Percentiles rank a stretch among this genome's conserved stretches.
Evolutionary conservation across 1,140 invertebrate species (phyloP).

Genomic region (Arion vulgaris): DNA sequence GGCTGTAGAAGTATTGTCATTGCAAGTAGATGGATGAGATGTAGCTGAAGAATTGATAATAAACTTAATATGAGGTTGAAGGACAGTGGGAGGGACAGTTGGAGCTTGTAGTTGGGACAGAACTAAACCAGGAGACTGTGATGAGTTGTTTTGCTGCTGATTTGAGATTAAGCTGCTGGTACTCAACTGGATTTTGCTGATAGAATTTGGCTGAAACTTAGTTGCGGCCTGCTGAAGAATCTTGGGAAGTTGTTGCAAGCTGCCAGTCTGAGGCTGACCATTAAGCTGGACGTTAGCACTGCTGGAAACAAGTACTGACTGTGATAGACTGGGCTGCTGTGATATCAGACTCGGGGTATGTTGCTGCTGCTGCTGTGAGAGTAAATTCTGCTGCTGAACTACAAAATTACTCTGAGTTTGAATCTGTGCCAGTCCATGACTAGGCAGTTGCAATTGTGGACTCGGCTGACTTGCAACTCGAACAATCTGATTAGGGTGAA

Average conservation of each 20-base stretch:
- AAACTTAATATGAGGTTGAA: slow-evolving; percentile 18
- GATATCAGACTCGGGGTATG: background rate
- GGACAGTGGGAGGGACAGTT: background rate
- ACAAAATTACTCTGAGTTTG: background rate
- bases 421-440: no score
- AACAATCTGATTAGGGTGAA: background rate
- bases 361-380: background rate
- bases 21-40: background rate
- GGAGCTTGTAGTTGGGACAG: background rate
- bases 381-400: slow-evolving; percentile 11
- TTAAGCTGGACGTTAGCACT: background rate
- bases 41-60: background rate
- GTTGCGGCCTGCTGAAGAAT: background rate
- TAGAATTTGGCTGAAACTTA: background rate
- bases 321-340: background rate
- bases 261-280: background rate
- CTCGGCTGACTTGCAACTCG: background rate
- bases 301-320: background rate
- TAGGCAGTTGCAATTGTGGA: slow-evolving; percentile 25
- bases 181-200: background rate
- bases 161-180: background rate
- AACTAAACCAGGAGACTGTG: background rate
- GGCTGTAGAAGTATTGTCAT: background rate
- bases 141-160: background rate
- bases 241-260: background rate